A percentile compares a stretch with the other conserved stretches of the same genome.
Conservation (phyloP, 2,797 vertebrate genomes). For the Lerista edwardsae region DNA sequence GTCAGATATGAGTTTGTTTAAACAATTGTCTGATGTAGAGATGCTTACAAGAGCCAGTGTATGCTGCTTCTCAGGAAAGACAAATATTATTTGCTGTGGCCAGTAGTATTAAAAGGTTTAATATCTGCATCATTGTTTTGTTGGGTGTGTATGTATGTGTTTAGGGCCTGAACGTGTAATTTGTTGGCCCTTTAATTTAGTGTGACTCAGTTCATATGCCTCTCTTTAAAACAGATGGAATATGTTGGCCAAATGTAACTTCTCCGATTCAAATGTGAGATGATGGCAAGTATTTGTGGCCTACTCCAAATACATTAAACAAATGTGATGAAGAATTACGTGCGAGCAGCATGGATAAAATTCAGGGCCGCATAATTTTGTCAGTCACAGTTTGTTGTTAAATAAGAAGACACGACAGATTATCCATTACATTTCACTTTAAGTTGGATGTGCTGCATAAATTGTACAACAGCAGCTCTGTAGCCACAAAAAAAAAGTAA, state of each 20-base stretch:
- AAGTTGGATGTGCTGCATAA: neutral
- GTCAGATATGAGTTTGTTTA: conserved; percentile 4
- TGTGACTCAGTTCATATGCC: conserved; percentile 40
- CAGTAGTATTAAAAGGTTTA: neutral
- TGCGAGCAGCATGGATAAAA: conserved; percentile 33
- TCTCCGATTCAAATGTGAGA: conserved; percentile 49
- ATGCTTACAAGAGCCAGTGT: neutral
- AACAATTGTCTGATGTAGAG: conserved; percentile 11
- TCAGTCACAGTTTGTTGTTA: conserved; percentile 41
- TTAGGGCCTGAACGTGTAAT: neutral
- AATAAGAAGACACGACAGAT: conserved; percentile 15
- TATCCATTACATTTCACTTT: conserved; percentile 25
- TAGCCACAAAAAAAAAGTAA: neutral
- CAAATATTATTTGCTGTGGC: neutral
- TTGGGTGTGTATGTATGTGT: neutral
- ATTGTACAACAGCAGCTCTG: neutral
- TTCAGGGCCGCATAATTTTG: conserved; percentile 26
- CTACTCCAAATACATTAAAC: conserved; percentile 48
- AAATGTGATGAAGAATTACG: conserved; percentile 43
- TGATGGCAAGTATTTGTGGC: conserved; percentile 13
- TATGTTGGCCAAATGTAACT: conserved; percentile 33
- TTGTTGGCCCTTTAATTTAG: conserved; percentile 8
- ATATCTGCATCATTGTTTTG: neutral
- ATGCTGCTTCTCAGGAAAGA: neutral
- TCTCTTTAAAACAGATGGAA: conserved; percentile 29